A percentile compares a stretch with the other conserved stretches of the same genome.
Evolutionary conservation across 2,113 vertebrate species (phyloP).

Genomic region (Scomber colias): DNA sequence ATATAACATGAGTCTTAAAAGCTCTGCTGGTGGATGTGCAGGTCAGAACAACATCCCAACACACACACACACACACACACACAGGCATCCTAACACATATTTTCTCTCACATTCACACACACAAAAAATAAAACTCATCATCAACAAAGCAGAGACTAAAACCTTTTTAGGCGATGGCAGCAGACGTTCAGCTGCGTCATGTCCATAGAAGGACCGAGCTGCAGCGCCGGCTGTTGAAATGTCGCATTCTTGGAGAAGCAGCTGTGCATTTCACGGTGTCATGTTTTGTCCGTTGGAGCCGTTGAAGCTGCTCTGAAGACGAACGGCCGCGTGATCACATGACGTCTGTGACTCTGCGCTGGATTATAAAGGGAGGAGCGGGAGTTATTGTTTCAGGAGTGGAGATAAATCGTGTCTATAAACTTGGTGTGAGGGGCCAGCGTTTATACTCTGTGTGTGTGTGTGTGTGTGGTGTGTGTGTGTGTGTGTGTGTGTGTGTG

Average conservation of each 20-base stretch:
- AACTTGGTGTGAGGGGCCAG: background rate
- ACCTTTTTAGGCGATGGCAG: too few relatives aligned
- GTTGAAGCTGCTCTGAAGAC: conserved; percentile 15
- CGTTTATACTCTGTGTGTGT: background rate
- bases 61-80: too few relatives aligned
- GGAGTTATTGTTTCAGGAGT: conserved; percentile 13
- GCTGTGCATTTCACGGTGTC: conserved; percentile 62
- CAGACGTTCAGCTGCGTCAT: background rate
- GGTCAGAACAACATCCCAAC: too few relatives aligned
- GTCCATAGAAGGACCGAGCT: conserved; percentile 55
- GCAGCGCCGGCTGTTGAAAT: conserved; percentile 3
- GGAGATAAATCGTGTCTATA: conserved; percentile 10
- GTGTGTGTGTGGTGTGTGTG: too few relatives aligned
- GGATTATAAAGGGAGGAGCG: conserved; percentile 4
- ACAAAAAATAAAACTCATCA: too few relatives aligned
- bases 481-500: too few relatives aligned
- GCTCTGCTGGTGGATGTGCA: too few relatives aligned
- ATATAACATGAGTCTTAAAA: too few relatives aligned
- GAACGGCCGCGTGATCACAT: conserved; percentile 42
- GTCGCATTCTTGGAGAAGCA: conserved; percentile 47
- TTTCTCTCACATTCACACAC: too few relatives aligned
- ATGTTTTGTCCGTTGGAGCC: conserved; percentile 4
- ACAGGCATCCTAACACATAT: too few relatives aligned
- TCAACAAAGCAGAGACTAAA: too few relatives aligned
- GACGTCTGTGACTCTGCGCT: conserved; percentile 5